These are phyloP conservation scores for Pseudochaenichthys georgianus DNA, from an alignment of 2,797 vertebrate genomes.

Conservation along the genomic window DNA sequence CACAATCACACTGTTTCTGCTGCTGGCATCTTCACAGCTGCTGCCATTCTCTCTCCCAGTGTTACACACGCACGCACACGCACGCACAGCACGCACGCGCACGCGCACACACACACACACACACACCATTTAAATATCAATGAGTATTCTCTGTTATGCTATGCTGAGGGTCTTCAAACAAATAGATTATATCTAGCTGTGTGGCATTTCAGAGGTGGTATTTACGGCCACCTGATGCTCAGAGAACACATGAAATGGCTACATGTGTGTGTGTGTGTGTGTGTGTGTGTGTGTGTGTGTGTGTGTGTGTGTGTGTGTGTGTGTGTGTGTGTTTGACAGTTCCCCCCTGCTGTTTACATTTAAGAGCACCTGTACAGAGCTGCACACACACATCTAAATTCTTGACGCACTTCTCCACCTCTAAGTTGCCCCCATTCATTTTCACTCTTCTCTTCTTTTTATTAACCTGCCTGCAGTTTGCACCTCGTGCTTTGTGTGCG, in stretches of 20 bases:
- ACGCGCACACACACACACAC: background rate
- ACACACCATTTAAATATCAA: conserved; percentile 62
- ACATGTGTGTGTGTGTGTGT: conserved; percentile 11
- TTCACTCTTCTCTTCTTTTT: conserved; percentile 33
- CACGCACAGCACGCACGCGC: background rate
- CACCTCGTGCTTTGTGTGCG: conserved; percentile 19
- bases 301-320: too few species aligned
- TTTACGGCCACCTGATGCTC: conserved; percentile 73
- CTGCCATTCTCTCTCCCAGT: too few species aligned
- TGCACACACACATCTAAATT: conserved; percentile 1
- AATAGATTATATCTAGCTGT: conserved; percentile 67
- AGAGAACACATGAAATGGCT: conserved; percentile 45
- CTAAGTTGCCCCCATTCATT: conserved; percentile 11
- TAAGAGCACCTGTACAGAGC: conserved; percentile 43
- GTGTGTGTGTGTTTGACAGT: conserved; percentile 30
- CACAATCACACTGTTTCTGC: conserved; percentile 38
- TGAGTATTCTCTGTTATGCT: conserved; percentile 47
- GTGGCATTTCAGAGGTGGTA: conserved; percentile 68
- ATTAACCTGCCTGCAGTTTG: conserved; percentile 33
- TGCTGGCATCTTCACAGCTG: conserved; percentile 45
- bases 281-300: too few species aligned
- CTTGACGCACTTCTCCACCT: conserved; percentile 18
- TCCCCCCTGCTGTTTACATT: conserved; percentile 32
- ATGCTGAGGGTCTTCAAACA: conserved; percentile 47
- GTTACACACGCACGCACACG: background rate